Base-by-base conservation (phyloP, 2,797 vertebrate species). In the Peromyscus eremicus region DNA sequence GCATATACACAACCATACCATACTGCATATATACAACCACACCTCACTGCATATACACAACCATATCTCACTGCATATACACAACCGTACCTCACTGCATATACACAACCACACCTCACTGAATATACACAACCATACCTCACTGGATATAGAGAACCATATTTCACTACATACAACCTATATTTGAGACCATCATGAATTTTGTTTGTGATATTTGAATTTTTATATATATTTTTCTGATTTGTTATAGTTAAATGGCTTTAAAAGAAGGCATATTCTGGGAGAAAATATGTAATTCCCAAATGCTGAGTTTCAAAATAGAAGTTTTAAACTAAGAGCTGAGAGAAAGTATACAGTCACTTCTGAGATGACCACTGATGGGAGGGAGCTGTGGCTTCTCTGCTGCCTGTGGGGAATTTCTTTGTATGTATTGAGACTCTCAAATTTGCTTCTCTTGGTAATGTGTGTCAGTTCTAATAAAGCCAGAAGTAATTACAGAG, bases 401-500 rank as follows among this genome's bases (percentile, higher is more conserved):
- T 21, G 21, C 11, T 64, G 90, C 91, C 68, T 25, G 27, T 32
- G 49, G 80, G 79, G 86, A 94, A 89, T 93, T 89, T 89, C 32
- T 96, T 55, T 66, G 60, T 62, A 0, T 89, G 9, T 55, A 76
- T 5, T 32, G 40, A 91, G 71, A 95, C 25, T 92, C 86, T 96
- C 93, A 95, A 89, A 75, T 96, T 94, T 94, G 90, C 71, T 80
- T 81, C 73, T 77, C 43, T 68, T 68, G 90, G 52, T 10, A 10
- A 12, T 60, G 23, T 52, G 4, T 80, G 76, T 40, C 60, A 94
- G 70, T 83, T 92, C 84, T 95, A 84, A 81, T 71, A 88, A 95
- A 88, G 60, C 73, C 91, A 82, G 70, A 79, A 79, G 17, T 92
- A 60, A 95, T 96, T 89, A 92, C 25, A 92, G 90, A 95, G 73